Base-by-base conservation (phyloP, 2,888 invertebrate species). In the Endomychus coccineus region DNA sequence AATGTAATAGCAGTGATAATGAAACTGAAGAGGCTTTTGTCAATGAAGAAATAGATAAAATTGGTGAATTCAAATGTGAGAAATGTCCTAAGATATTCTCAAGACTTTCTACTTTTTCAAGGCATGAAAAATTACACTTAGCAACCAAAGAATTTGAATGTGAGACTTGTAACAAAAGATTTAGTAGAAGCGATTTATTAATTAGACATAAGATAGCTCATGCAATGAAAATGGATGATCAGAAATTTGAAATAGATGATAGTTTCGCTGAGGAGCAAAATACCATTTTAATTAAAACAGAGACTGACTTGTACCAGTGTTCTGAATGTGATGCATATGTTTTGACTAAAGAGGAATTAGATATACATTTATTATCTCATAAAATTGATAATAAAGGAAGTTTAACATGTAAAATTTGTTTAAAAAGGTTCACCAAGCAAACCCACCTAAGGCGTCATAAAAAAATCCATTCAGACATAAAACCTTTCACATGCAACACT, bases 381-480 rank as follows among this genome's bases (percentile, higher is more conserved):
- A 29, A 29, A 29, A 7, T 6, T 14, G 13, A 27, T 25, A 21
- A 43, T 43, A 45, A 36, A 36, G 42, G 29, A 29, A 36, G 44
- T 23, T 64, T 61, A 36, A 62, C 63, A 49, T 78, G 78, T 54
- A 49, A 66, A 1, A 60, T 71, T 27, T 78, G 78, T 55, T 58
- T 66, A n/a, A 63, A 68, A 47, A 62, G 61, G 14, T 78, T 75
- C 51, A 60, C 55, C 3, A 75, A 72, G 47, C 62, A 65, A 27
- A 67, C 71, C 30, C 71, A 74, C 3, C 55, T 77, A 0, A 66
- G 70, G 3, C 60, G 66, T 9, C 71, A 73, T 48, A 61, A 65
- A 50, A 71, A 71, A 46, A 62, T 71, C 15, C 78, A 79, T 49
- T 65, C 62, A 3, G 58, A 67, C n/a, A 64, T 69, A 2, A 71